Percentiles rank a stretch among this genome's conserved stretches.
Conservation (phyloP, 2,888 invertebrate species). For the Euplagia quadripunctaria region DNA sequence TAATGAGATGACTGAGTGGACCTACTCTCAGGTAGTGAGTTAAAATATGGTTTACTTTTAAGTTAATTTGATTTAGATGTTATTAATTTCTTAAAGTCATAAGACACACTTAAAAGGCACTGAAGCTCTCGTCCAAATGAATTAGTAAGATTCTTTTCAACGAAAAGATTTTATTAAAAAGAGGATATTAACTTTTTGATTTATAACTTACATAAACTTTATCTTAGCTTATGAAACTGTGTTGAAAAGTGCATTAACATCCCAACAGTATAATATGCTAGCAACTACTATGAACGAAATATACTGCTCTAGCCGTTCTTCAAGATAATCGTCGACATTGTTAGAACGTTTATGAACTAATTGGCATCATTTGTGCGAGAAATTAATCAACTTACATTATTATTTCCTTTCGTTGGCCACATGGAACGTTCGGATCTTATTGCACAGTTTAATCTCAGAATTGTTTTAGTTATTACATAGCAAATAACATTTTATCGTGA, state of each 20-base stretch:
- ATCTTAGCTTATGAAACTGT: neutral
- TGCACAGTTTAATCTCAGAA: neutral
- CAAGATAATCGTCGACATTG: neutral
- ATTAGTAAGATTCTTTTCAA: neutral
- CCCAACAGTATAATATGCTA: neutral
- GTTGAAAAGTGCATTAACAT: neutral
- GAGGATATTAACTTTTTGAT: neutral
- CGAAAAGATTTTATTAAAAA: no score
- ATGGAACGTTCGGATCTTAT: neutral
- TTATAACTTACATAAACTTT: neutral
- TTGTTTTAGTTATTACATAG: neutral
- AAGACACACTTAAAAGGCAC: neutral
- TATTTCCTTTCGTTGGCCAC: neutral
- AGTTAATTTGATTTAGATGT: neutral
- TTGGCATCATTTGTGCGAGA: neutral
- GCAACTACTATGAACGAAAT: neutral
- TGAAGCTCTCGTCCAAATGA: neutral
- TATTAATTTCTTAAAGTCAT: neutral
- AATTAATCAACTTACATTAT: slow-evolving; percentile 1
- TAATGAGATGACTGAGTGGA: no score
- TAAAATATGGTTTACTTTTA: neutral
- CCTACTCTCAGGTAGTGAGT: neutral
- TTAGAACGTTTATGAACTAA: slow-evolving; percentile 6
- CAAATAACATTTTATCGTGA: neutral
- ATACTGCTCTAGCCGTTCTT: neutral